Percentiles rank a stretch among this genome's conserved stretches.
Evolutionary conservation across 2,797 vertebrate genomes (phyloP).

Genomic region (Astyanax mexicanus): DNA sequence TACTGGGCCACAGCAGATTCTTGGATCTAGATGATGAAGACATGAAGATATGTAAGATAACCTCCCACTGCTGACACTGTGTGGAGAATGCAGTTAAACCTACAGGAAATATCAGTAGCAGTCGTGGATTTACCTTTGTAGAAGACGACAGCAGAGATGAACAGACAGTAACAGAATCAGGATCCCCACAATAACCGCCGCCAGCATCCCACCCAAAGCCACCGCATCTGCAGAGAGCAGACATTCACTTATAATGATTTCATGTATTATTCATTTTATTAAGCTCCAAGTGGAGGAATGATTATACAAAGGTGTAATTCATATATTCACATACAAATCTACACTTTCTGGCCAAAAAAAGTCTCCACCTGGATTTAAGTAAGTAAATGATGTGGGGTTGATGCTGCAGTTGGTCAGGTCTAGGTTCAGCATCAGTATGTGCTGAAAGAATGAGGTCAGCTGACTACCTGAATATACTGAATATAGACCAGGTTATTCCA

Average conservation of each 20-base stretch:
- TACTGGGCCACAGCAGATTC: conserved; percentile 76
- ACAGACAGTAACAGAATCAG: conserved; percentile 51
- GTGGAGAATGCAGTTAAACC: background rate
- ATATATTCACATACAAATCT: too few species aligned
- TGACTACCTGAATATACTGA: too few species aligned
- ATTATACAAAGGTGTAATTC: too few species aligned
- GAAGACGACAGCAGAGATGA: conserved; percentile 52
- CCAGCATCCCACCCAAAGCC: conserved; percentile 13
- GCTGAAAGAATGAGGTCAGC: too few species aligned
- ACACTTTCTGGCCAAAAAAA: too few species aligned
- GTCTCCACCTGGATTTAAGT: too few species aligned
- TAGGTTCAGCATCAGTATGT: too few species aligned
- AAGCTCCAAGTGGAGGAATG: background rate
- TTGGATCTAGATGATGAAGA: conserved; percentile 77
- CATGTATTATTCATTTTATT: background rate
- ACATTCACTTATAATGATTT: background rate
- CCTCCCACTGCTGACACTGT: background rate
- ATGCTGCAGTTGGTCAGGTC: too few species aligned
- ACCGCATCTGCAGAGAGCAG: conserved; percentile 31
- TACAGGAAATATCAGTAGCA: background rate
- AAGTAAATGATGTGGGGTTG: too few species aligned
- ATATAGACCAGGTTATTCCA: too few species aligned
- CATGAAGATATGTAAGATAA: background rate
- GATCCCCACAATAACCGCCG: conserved; percentile 23
- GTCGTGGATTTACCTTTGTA: conserved; percentile 70